Conservation (phyloP, 2,888 invertebrate species). For the Choreutis nemorana region DNA sequence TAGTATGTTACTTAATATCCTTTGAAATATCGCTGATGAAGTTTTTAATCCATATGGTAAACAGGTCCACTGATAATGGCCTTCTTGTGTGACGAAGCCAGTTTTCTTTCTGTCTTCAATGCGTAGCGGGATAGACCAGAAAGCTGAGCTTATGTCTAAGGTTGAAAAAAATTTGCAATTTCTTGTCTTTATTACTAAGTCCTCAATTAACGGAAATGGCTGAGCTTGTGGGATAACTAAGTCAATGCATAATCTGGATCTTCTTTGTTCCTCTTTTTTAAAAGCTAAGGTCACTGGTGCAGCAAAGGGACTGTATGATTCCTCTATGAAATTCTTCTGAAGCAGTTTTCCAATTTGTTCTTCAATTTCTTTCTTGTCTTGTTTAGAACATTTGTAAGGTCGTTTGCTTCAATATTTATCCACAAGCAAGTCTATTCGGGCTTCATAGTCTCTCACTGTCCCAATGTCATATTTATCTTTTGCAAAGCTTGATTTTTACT, state of each 20-base stretch:
- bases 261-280: conserved; percentile 11
- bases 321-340: conserved; percentile 6
- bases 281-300: conserved; percentile 15
- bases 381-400: conserved; percentile 6
- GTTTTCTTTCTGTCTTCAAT: conserved; percentile 24
- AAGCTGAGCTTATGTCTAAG: conserved; percentile 28
- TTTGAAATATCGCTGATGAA: conserved; percentile 17
- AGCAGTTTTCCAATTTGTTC: conserved; percentile 7
- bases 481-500: conserved; percentile 8
- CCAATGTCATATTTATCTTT: conserved; percentile 14
- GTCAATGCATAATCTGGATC: conserved; percentile 6
- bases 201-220: conserved; percentile 21
- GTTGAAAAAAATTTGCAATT: conserved; percentile 24
- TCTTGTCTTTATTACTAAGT: conserved; percentile 21
- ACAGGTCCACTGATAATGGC: conserved; percentile 22
- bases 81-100: conserved; percentile 18
- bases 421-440: conserved; percentile 10
- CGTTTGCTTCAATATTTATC: conserved; percentile 17
- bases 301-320: conserved; percentile 13
- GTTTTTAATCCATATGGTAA: conserved; percentile 19
- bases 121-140: conserved; percentile 29
- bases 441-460: conserved; percentile 13
- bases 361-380: conserved; percentile 10
- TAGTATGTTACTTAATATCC: conserved; percentile 18
- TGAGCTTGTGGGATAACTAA: conserved; percentile 17